phyloP scores from a whole-genome alignment of 1,140 invertebrate species.

The Brachionus manjavacas region DNA sequence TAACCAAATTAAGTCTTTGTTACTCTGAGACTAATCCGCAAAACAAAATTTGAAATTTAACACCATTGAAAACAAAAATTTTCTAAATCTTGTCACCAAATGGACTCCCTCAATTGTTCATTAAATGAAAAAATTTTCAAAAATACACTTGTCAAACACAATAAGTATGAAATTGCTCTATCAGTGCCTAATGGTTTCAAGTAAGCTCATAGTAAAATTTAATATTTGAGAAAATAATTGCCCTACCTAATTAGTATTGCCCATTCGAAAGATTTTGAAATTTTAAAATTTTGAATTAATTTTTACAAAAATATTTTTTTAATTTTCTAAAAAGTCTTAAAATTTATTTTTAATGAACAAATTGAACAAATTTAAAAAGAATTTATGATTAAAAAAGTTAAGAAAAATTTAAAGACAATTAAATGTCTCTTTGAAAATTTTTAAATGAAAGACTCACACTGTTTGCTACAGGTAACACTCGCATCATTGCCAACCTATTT shows the following conservation, averaged over 20 bases:
- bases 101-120: neutral
- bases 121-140: neutral
- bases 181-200: neutral
- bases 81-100: neutral
- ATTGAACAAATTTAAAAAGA: no score
- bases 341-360: no score
- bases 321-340: no score
- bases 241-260: neutral
- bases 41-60: neutral
- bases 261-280: neutral
- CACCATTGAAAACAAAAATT: neutral
- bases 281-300: neutral
- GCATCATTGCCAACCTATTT: no score
- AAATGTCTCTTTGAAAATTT: neutral
- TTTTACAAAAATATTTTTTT: no score
- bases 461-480: no score
- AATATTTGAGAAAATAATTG: neutral
- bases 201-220: neutral
- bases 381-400: no score
- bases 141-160: neutral
- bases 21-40: neutral
- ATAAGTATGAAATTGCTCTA: neutral
- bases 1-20: neutral
- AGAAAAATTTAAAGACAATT: no score
- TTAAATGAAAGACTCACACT: neutral